A percentile compares a stretch with the other conserved stretches of the same genome.
phyloP scores from a whole-genome alignment of 1,140 invertebrate genomes.

The Drosophila sucinea region DNA sequence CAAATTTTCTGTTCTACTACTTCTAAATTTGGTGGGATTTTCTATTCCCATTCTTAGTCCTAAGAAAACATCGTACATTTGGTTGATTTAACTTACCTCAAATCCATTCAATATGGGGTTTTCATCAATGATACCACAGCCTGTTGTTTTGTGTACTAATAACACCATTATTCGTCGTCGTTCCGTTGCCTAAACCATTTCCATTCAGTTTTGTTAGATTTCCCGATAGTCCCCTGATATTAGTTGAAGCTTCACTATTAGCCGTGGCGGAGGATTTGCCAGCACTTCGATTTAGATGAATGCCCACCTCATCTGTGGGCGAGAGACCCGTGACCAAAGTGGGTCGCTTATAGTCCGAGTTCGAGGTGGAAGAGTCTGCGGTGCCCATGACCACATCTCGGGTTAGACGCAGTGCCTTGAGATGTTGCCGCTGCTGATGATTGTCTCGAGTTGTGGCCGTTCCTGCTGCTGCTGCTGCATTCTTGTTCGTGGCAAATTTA shows the following conservation, averaged over 20 bases:
- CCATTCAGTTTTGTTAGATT: constrained; percentile 45
- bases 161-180: constrained; percentile 46
- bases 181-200: constrained; percentile 31
- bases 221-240: constrained; percentile 34
- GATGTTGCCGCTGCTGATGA: constrained; percentile 62
- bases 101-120: constrained; percentile 78
- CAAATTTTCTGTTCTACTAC: too few species aligned
- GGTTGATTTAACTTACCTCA: constrained; percentile 59
- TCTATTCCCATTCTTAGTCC: too few species aligned
- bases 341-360: constrained; percentile 50
- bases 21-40: too few species aligned
- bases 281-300: constrained; percentile 49
- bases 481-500: constrained; percentile 28
- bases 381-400: constrained; percentile 34
- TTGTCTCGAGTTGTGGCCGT: constrained; percentile 54
- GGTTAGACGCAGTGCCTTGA: constrained; percentile 65
- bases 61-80: neutral
- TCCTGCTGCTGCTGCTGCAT: constrained; percentile 39
- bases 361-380: neutral
- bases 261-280: constrained; percentile 23
- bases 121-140: constrained; percentile 83
- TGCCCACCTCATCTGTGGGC: constrained; percentile 53
- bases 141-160: constrained; percentile 75
- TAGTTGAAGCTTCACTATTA: constrained; percentile 56
- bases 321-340: constrained; percentile 33